Evolutionary conservation across 2,888 invertebrate species (phyloP), one percentile per base, ranked within the genome.

Genomic region (Campoplex nolae): DNA sequence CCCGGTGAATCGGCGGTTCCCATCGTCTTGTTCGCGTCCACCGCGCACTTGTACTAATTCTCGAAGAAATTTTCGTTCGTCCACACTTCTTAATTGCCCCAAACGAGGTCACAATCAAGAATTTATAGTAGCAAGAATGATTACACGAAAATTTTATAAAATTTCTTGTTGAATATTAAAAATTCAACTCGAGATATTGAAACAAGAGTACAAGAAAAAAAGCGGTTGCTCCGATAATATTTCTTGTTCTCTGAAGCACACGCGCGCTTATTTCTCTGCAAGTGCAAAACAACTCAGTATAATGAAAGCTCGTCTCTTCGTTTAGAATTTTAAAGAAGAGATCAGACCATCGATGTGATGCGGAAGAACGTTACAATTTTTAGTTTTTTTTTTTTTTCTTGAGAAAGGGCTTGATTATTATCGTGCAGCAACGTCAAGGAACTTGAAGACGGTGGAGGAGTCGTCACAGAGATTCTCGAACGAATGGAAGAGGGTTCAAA

Each of bases 391-490:
- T n/a, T 45, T 28, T 45, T 75, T 77, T n/a, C 28, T 51, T 32
- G 18, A 16, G n/a, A 23, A 48, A 62, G 48, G 13, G 16, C 48
- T 74, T 51, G 18, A 16, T 38, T 3, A 74, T 81, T 74, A 67
- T 35, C 35, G 23, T 45, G 42, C 42, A 45, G 65, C 38, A 62
- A 65, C 68, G 42, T 75, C 68, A 48, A 68, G 54, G 35, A 75
- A 68, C 48, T 77, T 79, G 76, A 87, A 88, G 75, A 80, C 84
- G 71, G 70, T 58, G 68, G 75, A 85, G 81, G 84, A 84, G 76
- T 83, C 84, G 71, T 77, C 67, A 77, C 85, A 85, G 86, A 86
- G 88, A 85, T 79, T 82, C 48, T 85, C 56, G 75, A 67, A 79
- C 67, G 56, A 35, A 75, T 48, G 42, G 18, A 62, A 32, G 62